Percentiles rank a stretch among this genome's conserved stretches.
Conservation (phyloP, 1,140 invertebrate species). For the Ceratosolen fusciceps region DNA sequence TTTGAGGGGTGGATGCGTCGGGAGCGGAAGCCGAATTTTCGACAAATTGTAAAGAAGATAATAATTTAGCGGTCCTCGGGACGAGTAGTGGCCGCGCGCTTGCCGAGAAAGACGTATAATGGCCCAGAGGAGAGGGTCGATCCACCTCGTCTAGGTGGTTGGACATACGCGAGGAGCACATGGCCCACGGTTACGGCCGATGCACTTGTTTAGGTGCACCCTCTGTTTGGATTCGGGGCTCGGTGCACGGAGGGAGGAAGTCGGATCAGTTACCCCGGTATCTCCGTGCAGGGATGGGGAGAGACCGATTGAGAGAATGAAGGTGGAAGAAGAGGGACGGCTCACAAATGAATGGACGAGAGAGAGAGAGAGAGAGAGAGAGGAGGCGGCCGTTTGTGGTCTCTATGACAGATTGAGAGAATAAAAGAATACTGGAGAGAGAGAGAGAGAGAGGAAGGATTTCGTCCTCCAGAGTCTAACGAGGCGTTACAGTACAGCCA, state of each 20-base stretch:
- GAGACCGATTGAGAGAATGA: too few relatives aligned
- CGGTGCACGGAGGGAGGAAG: conserved; percentile 21
- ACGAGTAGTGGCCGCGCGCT: background rate
- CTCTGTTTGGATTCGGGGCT: conserved; percentile 65
- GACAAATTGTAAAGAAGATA: background rate
- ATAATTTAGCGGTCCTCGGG: background rate
- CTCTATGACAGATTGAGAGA: conserved; percentile 67
- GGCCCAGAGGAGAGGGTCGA: background rate
- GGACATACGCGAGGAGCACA: conserved; percentile 53
- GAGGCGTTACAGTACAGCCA: conserved; percentile 60
- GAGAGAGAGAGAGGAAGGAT: conserved; percentile 46
- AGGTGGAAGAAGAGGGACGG: background rate
- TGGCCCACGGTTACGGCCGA: conserved; percentile 63
- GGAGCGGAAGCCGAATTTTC: background rate
- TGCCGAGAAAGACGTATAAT: background rate
- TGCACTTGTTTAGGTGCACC: conserved; percentile 53
- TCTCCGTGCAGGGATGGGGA: too few relatives aligned
- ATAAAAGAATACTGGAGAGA: conserved; percentile 54
- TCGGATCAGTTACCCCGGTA: background rate
- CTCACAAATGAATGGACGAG: too few relatives aligned
- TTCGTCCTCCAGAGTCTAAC: conserved; percentile 64
- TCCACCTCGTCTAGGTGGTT: background rate
- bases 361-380: conserved; percentile 4
- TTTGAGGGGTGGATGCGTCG: too few relatives aligned
- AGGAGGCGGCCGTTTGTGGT: conserved; percentile 52